These are phyloP conservation scores for Sarcophaga variegata DNA, from an alignment of 2,888 invertebrate genomes.

Conservation along the genomic window DNA sequence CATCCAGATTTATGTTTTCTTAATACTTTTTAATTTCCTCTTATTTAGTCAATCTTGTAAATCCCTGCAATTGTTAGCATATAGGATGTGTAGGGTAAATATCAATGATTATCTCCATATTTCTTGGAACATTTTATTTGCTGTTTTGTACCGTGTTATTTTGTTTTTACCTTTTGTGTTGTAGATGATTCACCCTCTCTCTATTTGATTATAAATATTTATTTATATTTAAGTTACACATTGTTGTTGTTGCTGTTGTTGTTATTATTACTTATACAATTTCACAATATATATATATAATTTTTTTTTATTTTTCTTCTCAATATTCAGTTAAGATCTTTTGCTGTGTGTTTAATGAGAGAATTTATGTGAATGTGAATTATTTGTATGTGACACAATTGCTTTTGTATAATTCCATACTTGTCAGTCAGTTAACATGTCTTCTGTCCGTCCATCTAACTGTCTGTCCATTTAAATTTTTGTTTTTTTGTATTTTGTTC, in stretches of 20 bases:
- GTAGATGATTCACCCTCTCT: conserved; percentile 60
- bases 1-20: too few species aligned
- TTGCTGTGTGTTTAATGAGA: conserved; percentile 46
- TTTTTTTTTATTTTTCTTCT: conserved; percentile 37
- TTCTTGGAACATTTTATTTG: conserved; percentile 66
- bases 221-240: conserved; percentile 44
- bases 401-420: conserved; percentile 57
- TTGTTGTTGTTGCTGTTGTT: conserved; percentile 18
- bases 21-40: neutral
- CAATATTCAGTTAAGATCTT: conserved; percentile 61
- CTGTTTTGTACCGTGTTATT: conserved; percentile 31
- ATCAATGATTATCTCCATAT: conserved; percentile 58
- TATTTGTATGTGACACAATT: conserved; percentile 64
- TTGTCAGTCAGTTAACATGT: conserved; percentile 38
- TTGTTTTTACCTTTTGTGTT: conserved; percentile 30
- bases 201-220: conserved; percentile 64
- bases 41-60: neutral
- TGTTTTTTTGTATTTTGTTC: neutral
- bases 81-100: conserved; percentile 47
- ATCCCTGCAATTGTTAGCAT: neutral
- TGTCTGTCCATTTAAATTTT: neutral
- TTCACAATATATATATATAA: conserved; percentile 1
- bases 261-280: conserved; percentile 31
- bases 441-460: neutral
- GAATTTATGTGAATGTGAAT: conserved; percentile 53